Evolutionary conservation across 1,140 invertebrate species (phyloP), one percentile per base, ranked within the genome.

Genomic region (Panonychus citri): DNA sequence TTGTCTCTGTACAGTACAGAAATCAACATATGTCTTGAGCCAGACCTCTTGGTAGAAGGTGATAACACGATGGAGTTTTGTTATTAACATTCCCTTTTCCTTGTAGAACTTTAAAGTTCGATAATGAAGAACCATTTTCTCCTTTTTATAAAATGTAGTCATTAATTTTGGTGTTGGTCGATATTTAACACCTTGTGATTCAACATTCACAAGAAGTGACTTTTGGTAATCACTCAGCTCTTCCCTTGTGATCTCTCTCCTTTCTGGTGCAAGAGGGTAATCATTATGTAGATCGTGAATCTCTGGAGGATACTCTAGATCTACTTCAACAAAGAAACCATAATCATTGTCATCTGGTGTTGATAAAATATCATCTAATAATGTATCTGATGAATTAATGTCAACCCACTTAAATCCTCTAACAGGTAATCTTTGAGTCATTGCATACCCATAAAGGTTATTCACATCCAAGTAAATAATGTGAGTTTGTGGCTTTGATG

Each of bases 91-190:
- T 34, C 73, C 74, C 56, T 66, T 24, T 52, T 65, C 51, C 24
- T 74, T n/a, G 59, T 66, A 71, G 63, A 72, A 70, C 65, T 74
- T 64, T 37, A 75, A 66, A 63, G 68, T 71, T 57, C 61, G 55
- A 64, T 73, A 73, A 64, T 75, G 74, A 40, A 75, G 66, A 43
- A 70, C 61, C 66, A 74, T 75, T 28, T 69, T 70, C 56, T 62
- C 59, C 24, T 58, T 61, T 46, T 57, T 25, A 12, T 40, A 3
- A 24, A 61, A 55, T 55, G 39, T 57, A 1, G 37, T 40, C 17
- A 49, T 10, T 25, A 62, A 30, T 57, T 57, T 62, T 43, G 12
- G 25, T 26, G n/a, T 17, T 37, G 49, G n/a, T 12, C 4, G 7
- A 43, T 43, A 17, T 43, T 43, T 43, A 43, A 12, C 4, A 5